Evolutionary conservation across 2,888 invertebrate species (phyloP), one percentile per base, ranked within the genome.

Genomic region (Pseudococcus jackbeardsleyi): DNA sequence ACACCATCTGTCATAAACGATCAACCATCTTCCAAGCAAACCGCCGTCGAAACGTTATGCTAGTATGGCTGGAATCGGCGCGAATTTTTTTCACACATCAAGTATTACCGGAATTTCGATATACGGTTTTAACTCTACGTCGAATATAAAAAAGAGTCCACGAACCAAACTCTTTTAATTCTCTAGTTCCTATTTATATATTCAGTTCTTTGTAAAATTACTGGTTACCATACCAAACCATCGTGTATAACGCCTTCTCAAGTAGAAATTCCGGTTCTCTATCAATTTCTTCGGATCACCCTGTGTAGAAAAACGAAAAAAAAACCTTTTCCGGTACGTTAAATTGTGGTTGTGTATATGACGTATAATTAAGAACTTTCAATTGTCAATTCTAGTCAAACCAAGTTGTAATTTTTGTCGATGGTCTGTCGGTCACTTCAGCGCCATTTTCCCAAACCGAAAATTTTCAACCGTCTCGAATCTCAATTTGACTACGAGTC

Each of bases 1-100:
- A 93, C 95, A 92, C 96, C 96, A 88, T 96, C 96, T 59, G 94
- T 96, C 93, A 96, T 95, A 89, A 95, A 95, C 92, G 90, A 90
- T 89, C 90, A 90, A 19, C 88, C 89, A 86, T 82, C 89, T 79
- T 90, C 90, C 68, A 90, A 90, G 89, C 90, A 90, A 42, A 82
- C 79, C 79, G 90, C 79, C 79, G 90, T 90, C 72, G 90, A 90
- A 88, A 90, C 90, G 50, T 89, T 90, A 84, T 90, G 90, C 88
- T 90, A 15, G n/a, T n/a, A n/a, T n/a, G n/a, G 19, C 8, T 11
- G 17, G 88, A 85, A 42, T 17, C 11, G 46, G 46, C 9, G 79
- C 79, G 72, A 72, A 72, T 72, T 72, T 72, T 72, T 72, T 64
- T 22, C 8, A 9, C 8, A 9, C 64, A 11, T 59, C 19, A 72